Percentiles rank a stretch among this genome's conserved stretches.
phyloP scores from a whole-genome alignment of 2,797 vertebrate genomes.

The Danio aesculapii region DNA sequence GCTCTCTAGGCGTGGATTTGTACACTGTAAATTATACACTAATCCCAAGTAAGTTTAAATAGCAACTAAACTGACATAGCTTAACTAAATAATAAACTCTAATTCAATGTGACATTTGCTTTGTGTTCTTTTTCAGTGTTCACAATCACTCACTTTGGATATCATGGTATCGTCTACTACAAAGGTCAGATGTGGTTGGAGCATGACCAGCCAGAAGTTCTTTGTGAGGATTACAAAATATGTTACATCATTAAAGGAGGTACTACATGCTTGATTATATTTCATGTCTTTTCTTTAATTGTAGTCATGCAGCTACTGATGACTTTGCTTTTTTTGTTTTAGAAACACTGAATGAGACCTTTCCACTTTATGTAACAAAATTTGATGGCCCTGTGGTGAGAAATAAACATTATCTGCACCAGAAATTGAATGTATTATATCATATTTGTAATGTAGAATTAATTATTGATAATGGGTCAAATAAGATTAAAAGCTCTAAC shows the following conservation, averaged over 20 bases:
- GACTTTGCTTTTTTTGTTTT: slow-evolving; percentile 9
- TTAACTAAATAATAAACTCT: not conserved
- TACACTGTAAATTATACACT: not conserved
- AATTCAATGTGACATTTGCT: too few species aligned
- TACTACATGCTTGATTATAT: not conserved
- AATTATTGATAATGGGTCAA: too few species aligned
- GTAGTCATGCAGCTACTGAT: not conserved
- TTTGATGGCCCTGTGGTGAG: slow-evolving; percentile 32
- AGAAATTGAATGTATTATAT: too few species aligned
- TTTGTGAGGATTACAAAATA: slow-evolving; percentile 33
- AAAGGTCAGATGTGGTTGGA: slow-evolving; percentile 34
- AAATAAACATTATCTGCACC: not conserved
- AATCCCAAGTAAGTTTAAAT: slow-evolving; percentile 41
- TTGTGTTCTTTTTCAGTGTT: slow-evolving; percentile 21
- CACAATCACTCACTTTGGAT: not conserved
- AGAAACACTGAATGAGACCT: slow-evolving; percentile 31
- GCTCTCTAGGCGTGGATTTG: not conserved
- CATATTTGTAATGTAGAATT: too few species aligned
- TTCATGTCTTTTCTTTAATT: not conserved
- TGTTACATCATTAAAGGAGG: slow-evolving; percentile 55
- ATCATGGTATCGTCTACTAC: not conserved
- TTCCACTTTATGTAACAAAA: not conserved
- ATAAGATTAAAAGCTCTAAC: not conserved
- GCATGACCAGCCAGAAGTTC: not conserved
- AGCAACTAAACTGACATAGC: not conserved